Evolutionary conservation across 2,113 vertebrate species (phyloP), one percentile per base, ranked within the genome.

Genomic region (Puma concolor): DNA sequence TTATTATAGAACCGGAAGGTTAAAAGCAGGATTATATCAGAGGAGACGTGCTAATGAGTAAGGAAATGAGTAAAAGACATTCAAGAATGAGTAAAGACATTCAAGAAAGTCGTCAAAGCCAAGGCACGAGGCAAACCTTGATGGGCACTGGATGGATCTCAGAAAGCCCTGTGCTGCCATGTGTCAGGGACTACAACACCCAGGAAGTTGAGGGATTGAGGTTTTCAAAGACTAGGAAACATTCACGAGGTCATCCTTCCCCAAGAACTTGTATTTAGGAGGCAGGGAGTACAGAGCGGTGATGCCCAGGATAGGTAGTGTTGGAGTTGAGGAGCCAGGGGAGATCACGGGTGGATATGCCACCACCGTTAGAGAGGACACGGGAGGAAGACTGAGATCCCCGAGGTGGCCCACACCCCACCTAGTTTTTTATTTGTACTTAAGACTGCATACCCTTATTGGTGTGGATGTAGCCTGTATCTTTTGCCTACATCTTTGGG

Each of bases 361-460:
- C 25, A 76, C 44, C 41, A 16, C 38, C 72, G 1, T 14, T n/a
- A 82, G 38, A 74, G 80, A 33, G 0, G 4, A 19, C 14, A 50
- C 10, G 19, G 41, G 29, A 27, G 14, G 41, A 76, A 48, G 11
- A 25, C 5, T 21, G 57, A 31, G 16, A 38, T 31, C 82, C 11
- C 10, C 2, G 13, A 12, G 19, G 9, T 41, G 19, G 4, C 29
- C 67, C n/a, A 2, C 0, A 4, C 1, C 5, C 54, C 29, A 0
- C 16, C 21, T 3, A 27, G 17, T 52, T 50, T 10, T 2, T 48
- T 50, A 11, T 36, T 31, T 57, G 69, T 15, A 33, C n/a, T 63
- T 64, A 41, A 81, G 76, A 19, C 17, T 33, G 13, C 25, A 3
- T 41, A 33, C 41, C 31, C 2, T 36, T 41, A 6, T 16, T 15